Evolutionary conservation across 2,888 invertebrate genomes (phyloP), one percentile per base, ranked within the genome.

Genomic region (Morpho helenor): DNA sequence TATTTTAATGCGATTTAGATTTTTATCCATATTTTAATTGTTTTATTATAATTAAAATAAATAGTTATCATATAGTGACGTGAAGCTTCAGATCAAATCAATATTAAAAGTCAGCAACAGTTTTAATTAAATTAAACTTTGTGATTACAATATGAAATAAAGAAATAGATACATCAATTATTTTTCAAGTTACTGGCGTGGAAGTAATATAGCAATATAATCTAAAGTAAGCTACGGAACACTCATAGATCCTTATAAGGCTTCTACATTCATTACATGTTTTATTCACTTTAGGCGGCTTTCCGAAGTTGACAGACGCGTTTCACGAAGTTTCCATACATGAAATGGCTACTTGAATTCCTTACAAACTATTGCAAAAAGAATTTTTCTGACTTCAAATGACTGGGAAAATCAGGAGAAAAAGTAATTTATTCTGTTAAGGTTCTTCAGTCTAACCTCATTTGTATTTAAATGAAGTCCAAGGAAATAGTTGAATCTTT

Each of bases 211-310:
- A 31, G 31, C 31, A 45, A 52, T 45, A 39, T 2, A 10, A n/a
- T 39, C 39, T 10, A 7, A 50, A 42, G 9, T 3, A 22, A 42
- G 23, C n/a, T 43, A 51, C 16, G n/a, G 47, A 22, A 49, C 40
- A 53, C 49, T 31, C 40, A n/a, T 41, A 45, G 16, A 31, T 51
- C 50, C 70, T 74, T 76, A 79, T 80, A 74, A 47, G 76, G 73
- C 75, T 74, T 77, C 78, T 77, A 77, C 77, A 76, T 83, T 80
- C 80, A 87, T 87, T 87, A 80, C 87, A 87, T 87, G 87, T 87
- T 87, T 87, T 87, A 87, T 87, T 87, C 87, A 87, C 74, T 65
- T 66, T 68, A 64, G 70, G 58, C 64, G 68, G 62, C 63, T 44
- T 46, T 49, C 61, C 52, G 52, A 52, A 58, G 63, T 56, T 56